Base-by-base conservation (phyloP, 2,888 invertebrate genomes). In the Noctua janthe region DNA sequence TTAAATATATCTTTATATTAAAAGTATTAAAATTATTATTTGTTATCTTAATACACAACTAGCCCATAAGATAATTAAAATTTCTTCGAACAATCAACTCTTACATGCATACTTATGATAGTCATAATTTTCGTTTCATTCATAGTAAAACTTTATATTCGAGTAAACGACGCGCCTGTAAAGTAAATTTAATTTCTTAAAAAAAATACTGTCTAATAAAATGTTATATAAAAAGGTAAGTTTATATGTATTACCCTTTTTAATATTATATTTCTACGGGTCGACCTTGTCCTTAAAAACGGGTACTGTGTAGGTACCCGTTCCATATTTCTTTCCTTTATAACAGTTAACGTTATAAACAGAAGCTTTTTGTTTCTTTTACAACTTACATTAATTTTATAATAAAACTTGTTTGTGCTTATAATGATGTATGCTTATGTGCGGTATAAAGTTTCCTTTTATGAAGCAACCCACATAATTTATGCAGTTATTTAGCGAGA, bases 221-320 rank as follows among this genome's bases (percentile, higher is more conserved):
- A 71, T 29, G 59, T 43, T 35, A 17, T 13, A 59, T 56, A 66
- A 56, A 85, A 81, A 67, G 43, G 62, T 69, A 64, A 64, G 64
- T 85, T 85, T 76, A 76, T 62, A 56, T 20, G 47, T 20, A 62
- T 15, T 23, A 29, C n/a, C 35, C 0, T 51, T 29, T 69, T 29
- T 69, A 64, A 71, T 76, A 56, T 80, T 72, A 72, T 76, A 76
- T 66, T 59, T 6, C 20, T 35, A 73, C 59, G 39, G n/a, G 56
- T 62, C 81, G 76, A 70, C 83, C 81, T 83, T 85, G 76, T 6
- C 64, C 64, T 64, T 76, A 66, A 73, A 51, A 70, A 49, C 20
- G 23, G 43, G n/a, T 67, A 11, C 47, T 47, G 47, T 47, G 49
- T 49, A 43, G 7, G 20, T 72, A n/a, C 29, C 66, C 7, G 23